Conservation (phyloP, 2,888 invertebrate genomes). For the Allacma fusca region DNA sequence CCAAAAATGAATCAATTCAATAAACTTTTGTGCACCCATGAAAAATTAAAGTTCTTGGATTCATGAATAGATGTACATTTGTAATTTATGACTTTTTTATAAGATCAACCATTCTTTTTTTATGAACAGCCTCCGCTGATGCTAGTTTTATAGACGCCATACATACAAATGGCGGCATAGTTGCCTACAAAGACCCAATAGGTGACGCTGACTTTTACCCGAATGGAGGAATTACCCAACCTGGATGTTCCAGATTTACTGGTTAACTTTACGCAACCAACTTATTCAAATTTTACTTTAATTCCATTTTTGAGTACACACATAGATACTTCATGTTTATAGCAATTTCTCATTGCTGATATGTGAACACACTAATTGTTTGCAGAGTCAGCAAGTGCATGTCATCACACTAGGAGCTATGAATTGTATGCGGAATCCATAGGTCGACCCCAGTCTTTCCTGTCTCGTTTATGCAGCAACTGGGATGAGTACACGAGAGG, state of each 20-base stretch:
- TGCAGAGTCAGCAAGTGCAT: conserved; percentile 45
- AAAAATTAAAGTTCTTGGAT: no score
- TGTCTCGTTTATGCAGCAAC: conserved; percentile 50
- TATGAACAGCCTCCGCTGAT: conserved; percentile 71
- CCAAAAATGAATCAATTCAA: no score
- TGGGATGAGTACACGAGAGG: conserved; percentile 50
- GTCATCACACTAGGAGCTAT: no score
- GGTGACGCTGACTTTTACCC: conserved; percentile 55
- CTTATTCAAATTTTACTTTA: no score
- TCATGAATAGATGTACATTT: no score
- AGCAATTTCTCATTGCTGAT: conserved; percentile 53
- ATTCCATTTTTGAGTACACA: no score
- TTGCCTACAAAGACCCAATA: conserved; percentile 40
- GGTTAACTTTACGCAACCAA: conserved; percentile 18
- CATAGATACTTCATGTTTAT: no score
- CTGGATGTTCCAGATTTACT: no score
- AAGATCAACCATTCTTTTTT: no score
- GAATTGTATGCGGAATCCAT: conserved; percentile 45
- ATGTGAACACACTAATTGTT: no score
- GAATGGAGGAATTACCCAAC: conserved; percentile 55
- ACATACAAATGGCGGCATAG: conserved; percentile 42
- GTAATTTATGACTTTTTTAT: no score
- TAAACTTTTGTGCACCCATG: no score
- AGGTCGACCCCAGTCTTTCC: conserved; percentile 42
- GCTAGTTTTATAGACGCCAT: conserved; percentile 64